Percentiles rank a stretch among this genome's conserved stretches.
phyloP scores from a whole-genome alignment of 2,888 invertebrate species.

The Aleiodes testaceus region DNA sequence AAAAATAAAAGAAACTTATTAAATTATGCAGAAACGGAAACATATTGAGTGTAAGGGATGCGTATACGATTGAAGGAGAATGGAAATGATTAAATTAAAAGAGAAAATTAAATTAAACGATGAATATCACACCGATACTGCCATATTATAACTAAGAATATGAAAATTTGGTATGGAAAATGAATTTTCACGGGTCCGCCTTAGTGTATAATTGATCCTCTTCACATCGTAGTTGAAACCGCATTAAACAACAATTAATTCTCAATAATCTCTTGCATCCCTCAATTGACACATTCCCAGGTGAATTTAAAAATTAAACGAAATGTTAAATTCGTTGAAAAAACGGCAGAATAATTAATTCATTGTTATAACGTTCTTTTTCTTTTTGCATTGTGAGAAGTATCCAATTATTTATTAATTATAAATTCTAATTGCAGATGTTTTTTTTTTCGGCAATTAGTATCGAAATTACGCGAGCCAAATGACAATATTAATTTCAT shows the following conservation, averaged over 20 bases:
- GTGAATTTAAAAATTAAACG: constrained; percentile 33
- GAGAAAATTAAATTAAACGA: constrained; percentile 30
- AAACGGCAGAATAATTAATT: constrained; percentile 8
- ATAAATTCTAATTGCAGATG: constrained; percentile 16
- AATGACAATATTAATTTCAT: constrained; percentile 29
- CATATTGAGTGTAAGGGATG: constrained; percentile 44
- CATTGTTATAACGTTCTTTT: constrained; percentile 40
- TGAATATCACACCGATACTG: constrained; percentile 67
- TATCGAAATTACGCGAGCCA: constrained; percentile 2
- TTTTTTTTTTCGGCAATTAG: constrained; percentile 18
- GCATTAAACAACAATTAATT: constrained; percentile 24
- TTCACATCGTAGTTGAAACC: constrained; percentile 37
- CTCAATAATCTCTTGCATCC: constrained; percentile 33
- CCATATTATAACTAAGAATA: constrained; percentile 63
- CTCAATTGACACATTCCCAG: constrained; percentile 46
- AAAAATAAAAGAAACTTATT: background rate
- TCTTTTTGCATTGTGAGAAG: constrained; percentile 12
- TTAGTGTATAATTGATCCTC: constrained; percentile 50
- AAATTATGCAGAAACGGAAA: constrained; percentile 42
- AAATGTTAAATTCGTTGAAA: constrained; percentile 39
- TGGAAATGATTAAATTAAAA: constrained; percentile 45
- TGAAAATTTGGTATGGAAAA: constrained; percentile 61
- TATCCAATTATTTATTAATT: constrained; percentile 21
- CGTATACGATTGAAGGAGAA: constrained; percentile 46
- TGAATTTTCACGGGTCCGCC: constrained; percentile 54